Evolutionary conservation across 2,797 vertebrate species (phyloP).

Genomic region (Spondyliosoma cantharus): DNA sequence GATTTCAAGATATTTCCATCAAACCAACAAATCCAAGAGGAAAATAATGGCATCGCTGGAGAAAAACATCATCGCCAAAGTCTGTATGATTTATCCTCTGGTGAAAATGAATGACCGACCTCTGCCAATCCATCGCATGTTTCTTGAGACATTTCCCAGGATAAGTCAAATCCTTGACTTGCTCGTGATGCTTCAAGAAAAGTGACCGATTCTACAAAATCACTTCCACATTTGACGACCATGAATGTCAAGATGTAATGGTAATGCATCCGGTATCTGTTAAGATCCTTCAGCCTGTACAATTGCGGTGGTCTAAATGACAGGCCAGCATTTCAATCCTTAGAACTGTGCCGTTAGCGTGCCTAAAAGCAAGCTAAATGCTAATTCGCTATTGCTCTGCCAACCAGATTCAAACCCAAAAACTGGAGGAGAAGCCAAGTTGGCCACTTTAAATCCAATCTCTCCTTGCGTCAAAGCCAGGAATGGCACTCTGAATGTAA

Average conservation of each 20-base stretch:
- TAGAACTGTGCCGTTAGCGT: neutral
- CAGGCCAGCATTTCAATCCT: neutral
- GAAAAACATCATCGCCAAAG: neutral
- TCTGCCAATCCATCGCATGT: neutral
- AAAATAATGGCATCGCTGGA: too few species aligned
- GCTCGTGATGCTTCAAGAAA: neutral
- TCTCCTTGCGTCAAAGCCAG: slow-evolving; percentile 64
- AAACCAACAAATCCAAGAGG: neutral
- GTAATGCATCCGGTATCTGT: neutral
- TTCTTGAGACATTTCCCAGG: neutral
- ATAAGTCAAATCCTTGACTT: neutral
- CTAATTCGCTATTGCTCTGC: slow-evolving; percentile 26
- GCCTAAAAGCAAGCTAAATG: slow-evolving; percentile 51
- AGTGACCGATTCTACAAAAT: neutral
- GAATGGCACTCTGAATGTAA: slow-evolving; percentile 61
- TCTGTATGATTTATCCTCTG: neutral
- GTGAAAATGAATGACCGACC: neutral
- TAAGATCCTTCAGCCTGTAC: neutral
- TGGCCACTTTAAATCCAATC: slow-evolving; percentile 69
- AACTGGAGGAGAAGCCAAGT: slow-evolving; percentile 43
- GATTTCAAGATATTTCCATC: neutral
- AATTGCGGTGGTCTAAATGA: slow-evolving; percentile 2
- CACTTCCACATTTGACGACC: too few species aligned
- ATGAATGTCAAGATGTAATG: neutral
- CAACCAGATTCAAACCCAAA: slow-evolving; percentile 51